Evolutionary conservation across 2,113 vertebrate species (phyloP).

Genomic region (Crotalus viridis): DNA sequence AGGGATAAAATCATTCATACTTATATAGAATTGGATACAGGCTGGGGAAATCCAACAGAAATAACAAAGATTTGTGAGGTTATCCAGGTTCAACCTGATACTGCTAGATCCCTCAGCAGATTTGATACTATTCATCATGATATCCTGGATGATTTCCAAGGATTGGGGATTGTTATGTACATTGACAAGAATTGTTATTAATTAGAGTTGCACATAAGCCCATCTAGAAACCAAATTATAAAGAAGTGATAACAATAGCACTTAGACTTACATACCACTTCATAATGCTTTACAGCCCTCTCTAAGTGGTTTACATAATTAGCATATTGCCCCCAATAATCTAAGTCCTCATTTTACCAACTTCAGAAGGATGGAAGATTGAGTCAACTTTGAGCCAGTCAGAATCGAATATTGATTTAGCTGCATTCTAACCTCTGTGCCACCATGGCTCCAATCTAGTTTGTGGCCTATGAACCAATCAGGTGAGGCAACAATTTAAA

Average conservation of each 20-base stretch:
- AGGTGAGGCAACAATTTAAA: neutral
- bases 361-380: neutral
- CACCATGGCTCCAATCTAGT: neutral
- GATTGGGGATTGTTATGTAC: too few relatives aligned
- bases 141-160: too few relatives aligned
- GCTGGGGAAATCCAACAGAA: neutral
- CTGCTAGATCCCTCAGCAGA: neutral
- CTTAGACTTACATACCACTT: neutral
- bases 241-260: neutral
- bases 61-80: neutral
- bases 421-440: neutral
- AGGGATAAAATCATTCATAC: neutral
- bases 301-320: neutral
- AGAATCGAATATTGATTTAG: neutral
- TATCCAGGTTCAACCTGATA: neutral
- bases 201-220: neutral
- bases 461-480: neutral
- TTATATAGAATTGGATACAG: neutral
- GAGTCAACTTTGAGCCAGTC: neutral
- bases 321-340: neutral
- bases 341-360: neutral
- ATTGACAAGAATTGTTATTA: too few relatives aligned
- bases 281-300: neutral
- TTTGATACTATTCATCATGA: neutral
- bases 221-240: neutral